Base-by-base conservation (phyloP, 2,113 vertebrate species). In the Corvus hawaiiensis region DNA sequence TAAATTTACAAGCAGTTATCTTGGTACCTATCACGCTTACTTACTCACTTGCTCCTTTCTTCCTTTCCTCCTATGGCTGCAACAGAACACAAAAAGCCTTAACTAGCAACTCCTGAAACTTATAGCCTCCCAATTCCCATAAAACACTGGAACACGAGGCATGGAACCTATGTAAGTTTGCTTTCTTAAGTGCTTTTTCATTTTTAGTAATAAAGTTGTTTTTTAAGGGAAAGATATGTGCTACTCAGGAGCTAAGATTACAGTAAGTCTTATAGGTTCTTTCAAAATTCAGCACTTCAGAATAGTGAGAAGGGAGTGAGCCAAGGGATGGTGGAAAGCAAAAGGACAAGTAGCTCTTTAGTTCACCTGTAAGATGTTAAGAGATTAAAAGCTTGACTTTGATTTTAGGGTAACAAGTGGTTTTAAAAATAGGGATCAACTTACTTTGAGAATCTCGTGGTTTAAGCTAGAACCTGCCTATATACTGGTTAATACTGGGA, bases 221-320 rank as follows among this genome's bases (percentile, higher is more conserved):
- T 56, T 49, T 63, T 46, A 71, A 49, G 7, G 3, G 16, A 37
- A 48, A 2, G 0, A 1, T 51, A 10, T 20, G 10, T 39, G 17
- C 17, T 72, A 16, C 26, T 28, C 48, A 28, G 24, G 52, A 30
- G 13, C 44, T 86, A 64, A 46, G 26, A 20, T 16, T 39, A 30
- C 1, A 39, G 43, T 1, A 30, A 63, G 1, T 23, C 41, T 54
- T 54, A 6, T 10, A 54, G 21, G 3, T 5, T 56, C 1, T 35
- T 88, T 64, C 30, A 17, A 84, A 84, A 12, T 19, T 62, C 18
- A 33, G 2, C 3, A 6, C 3, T 55, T 44, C 16, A 58, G 9
- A 20, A 1, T 51, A 51, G 10, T 24, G 26, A 58, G 24, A 44
- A 37, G 13, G 7, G 7, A 48, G 3, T 22, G 16, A 77, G 18